Evolutionary conservation across 2,113 vertebrate genomes (phyloP), one percentile per base, ranked within the genome.

Genomic region (Ammodytes marinus): DNA sequence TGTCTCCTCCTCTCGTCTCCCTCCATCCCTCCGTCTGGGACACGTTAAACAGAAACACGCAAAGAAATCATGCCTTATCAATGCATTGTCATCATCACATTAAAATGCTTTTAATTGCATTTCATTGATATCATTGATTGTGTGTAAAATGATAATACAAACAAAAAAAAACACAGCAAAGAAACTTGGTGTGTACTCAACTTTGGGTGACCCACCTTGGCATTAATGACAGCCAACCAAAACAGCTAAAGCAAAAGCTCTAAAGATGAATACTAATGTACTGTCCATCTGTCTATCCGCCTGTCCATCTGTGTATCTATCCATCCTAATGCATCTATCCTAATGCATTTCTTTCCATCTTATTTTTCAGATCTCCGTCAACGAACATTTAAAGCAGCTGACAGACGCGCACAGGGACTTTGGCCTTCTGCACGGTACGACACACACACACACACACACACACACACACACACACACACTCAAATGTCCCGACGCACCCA

Each of bases 351-450:
- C 12, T 68, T 47, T 66, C 1, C 10, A n/a, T 73, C 39, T 68
- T 54, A 50, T 37, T 74, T 46, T 0, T 79, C 92, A 99, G 98
- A 94, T 98, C 76, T 96, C 96, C 0, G 92, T 98, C 86, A 96
- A 96, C 74, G 97, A 98, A 53, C 96, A 97, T 77, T 94, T 99
- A 86, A 96, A 96, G 88, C 97, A 98, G 89, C 94, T 99, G 91
- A 97, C 96, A 0, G 97, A 99, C 77, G 97, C 97, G 91, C 96
- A 98, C 76, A 95, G 94, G 77, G 97, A 99, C 90, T 98, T 98
- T 88, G 96, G 95, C 68, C 96, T 96, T 83, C 94, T 97, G 86
- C 96, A 96, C 55, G 96, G 98, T 99, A 91, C 98, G 97, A 46
- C 46, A 4, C 60, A 15, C 39, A 58, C 78, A 55, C 40, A 39